phyloP scores from a whole-genome alignment of 2,888 invertebrate species.

The Spatulosminthurus flaviceps region DNA sequence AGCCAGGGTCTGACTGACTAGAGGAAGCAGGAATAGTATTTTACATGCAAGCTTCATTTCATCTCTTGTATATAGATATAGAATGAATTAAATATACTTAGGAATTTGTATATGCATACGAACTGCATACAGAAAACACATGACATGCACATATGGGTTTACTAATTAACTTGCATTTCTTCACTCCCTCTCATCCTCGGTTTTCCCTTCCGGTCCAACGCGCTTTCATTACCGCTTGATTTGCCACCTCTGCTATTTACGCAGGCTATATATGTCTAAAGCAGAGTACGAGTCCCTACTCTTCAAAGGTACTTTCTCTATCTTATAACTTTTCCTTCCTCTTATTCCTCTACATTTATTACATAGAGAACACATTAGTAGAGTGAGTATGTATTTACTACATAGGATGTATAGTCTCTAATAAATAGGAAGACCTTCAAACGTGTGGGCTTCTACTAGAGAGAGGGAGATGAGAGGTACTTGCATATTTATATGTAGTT shows the following conservation, averaged over 20 bases:
- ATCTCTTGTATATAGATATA: too few relatives aligned
- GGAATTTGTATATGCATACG: too few relatives aligned
- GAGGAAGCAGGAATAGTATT: too few relatives aligned
- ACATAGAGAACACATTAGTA: too few relatives aligned
- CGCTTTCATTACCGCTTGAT: slow-evolving; percentile 53
- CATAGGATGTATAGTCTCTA: too few relatives aligned
- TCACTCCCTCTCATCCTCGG: slow-evolving; percentile 39
- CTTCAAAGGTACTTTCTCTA: slow-evolving; percentile 6
- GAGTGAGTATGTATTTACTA: too few relatives aligned
- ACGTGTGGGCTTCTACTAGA: neutral
- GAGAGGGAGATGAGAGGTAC: neutral
- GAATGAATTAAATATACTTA: too few relatives aligned
- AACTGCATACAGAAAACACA: too few relatives aligned
- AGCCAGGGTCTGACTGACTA: too few relatives aligned
- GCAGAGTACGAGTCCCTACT: slow-evolving; percentile 11
- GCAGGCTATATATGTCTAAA: neutral
- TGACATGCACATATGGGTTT: slow-evolving; percentile 1
- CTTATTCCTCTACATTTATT: slow-evolving; percentile 15
- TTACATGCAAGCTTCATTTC: too few relatives aligned
- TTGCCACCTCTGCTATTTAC: slow-evolving; percentile 47
- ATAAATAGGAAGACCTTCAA: neutral
- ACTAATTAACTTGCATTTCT: slow-evolving; percentile 61
- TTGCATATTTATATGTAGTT: neutral
- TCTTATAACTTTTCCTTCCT: too few relatives aligned
- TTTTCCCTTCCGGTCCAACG: slow-evolving; percentile 53